A percentile compares a stretch with the other conserved stretches of the same genome.
Evolutionary conservation across 1,140 invertebrate genomes (phyloP).

Genomic region (Tetragonula clypearis): DNA sequence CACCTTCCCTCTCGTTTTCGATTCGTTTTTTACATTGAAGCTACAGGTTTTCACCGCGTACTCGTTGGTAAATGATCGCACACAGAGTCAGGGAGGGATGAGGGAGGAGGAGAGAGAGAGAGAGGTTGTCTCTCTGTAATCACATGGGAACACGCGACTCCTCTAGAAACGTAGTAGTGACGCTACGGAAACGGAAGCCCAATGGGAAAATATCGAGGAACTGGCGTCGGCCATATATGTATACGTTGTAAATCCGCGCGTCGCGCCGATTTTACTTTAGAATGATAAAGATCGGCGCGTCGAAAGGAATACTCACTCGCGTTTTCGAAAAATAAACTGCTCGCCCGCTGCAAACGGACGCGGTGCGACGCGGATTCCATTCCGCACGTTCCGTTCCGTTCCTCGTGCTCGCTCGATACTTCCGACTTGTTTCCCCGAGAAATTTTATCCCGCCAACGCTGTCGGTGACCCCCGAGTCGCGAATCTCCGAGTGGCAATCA

Average conservation of each 20-base stretch:
- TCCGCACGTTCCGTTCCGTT: not conserved
- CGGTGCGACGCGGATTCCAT: not conserved
- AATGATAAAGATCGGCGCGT: constrained; percentile 67
- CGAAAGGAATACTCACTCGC: constrained; percentile 60
- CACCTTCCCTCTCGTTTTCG: not conserved
- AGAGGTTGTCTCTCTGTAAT: not conserved
- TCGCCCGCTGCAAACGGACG: too few species aligned
- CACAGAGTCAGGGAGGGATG: not conserved
- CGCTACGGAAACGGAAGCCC: constrained; percentile 56
- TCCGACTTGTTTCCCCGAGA: constrained; percentile 2
- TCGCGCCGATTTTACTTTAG: constrained; percentile 14
- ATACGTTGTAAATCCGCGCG: not conserved
- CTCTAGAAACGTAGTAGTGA: not conserved
- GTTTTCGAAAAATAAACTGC: constrained; percentile 58
- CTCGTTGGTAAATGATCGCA: constrained; percentile 27
- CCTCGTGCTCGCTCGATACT: not conserved
- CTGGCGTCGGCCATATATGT: constrained; percentile 16
- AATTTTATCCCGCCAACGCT: not conserved
- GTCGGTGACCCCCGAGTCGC: too few species aligned
- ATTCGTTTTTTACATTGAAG: not conserved
- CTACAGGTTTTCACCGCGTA: not conserved
- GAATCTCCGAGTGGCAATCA: too few species aligned
- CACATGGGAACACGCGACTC: too few species aligned
- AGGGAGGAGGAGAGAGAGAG: too few species aligned
- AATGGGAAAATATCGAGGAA: constrained; percentile 41